Percentiles rank a stretch among this genome's conserved stretches.
Conservation (phyloP, 2,113 vertebrate genomes). For the Calyptomena viridis region DNA sequence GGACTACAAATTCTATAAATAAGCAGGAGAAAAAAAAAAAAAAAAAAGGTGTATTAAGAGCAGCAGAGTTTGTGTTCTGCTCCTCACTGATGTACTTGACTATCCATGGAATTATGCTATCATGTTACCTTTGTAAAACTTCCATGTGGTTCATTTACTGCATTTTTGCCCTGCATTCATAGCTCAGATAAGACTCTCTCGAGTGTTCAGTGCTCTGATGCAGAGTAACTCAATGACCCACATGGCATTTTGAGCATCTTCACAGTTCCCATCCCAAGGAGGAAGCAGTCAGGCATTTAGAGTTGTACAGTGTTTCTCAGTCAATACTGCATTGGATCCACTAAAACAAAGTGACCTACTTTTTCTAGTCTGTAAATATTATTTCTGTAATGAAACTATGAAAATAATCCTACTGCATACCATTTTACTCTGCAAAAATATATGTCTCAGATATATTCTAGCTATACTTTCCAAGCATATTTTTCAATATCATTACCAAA, state of each 20-base stretch:
- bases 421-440: not conserved
- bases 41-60: not conserved
- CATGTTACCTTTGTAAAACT: not conserved
- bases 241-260: constrained; percentile 7
- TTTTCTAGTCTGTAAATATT: constrained; percentile 47
- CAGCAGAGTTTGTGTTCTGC: not conserved
- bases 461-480: not conserved
- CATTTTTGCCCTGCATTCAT: not conserved
- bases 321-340: not conserved
- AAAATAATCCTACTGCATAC: constrained; percentile 8
- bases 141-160: not conserved
- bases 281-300: constrained; percentile 4
- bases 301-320: not conserved
- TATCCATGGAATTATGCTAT: not conserved
- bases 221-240: not conserved
- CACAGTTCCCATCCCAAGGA: not conserved
- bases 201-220: not conserved
- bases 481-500: not conserved
- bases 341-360: constrained; percentile 56
- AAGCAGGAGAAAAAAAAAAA: not conserved
- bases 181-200: not conserved
- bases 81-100: not conserved
- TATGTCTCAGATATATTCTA: not conserved
- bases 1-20: not conserved
- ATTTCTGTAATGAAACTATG: constrained; percentile 40